Percentiles rank a stretch among this genome's conserved stretches.
These are phyloP conservation scores for Irena cyanogastra DNA, from an alignment of 2,113 vertebrate genomes.

Conservation along the genomic window DNA sequence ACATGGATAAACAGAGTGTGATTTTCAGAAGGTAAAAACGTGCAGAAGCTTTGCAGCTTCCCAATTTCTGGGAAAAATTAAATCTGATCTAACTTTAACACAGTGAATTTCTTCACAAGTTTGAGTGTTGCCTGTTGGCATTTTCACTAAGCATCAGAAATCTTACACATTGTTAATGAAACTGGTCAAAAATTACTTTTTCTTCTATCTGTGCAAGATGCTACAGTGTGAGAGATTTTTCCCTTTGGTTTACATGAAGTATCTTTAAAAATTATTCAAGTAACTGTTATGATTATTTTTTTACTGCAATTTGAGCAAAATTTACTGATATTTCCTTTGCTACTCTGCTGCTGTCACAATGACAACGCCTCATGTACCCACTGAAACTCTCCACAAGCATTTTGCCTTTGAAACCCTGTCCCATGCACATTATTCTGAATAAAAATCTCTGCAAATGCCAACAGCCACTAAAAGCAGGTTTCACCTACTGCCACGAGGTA, in stretches of 20 bases:
- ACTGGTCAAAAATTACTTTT: not conserved
- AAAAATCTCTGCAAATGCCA: not conserved
- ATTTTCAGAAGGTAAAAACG: not conserved
- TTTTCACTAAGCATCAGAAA: not conserved
- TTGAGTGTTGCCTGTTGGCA: not conserved
- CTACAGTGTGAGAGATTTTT: not conserved
- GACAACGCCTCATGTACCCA: not conserved
- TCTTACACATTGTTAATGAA: not conserved
- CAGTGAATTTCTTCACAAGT: not conserved
- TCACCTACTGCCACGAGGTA: not conserved
- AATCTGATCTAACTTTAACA: not conserved
- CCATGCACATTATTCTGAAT: not conserved
- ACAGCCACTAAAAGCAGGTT: not conserved
- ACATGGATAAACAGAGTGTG: not conserved
- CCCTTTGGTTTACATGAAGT: accelerated
- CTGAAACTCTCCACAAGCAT: not conserved
- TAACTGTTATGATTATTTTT: not conserved
- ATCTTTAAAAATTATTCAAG: not conserved
- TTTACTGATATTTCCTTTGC: not conserved
- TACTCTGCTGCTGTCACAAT: not conserved
- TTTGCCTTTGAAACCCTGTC: not conserved
- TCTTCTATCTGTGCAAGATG: not conserved
- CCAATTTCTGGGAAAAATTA: not conserved
- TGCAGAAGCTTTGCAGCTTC: not conserved
- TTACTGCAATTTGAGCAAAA: not conserved